Percentiles rank a stretch among this genome's conserved stretches.
phyloP scores from a whole-genome alignment of 2,888 invertebrate genomes.

The Hirtodrosophila duncani region DNA sequence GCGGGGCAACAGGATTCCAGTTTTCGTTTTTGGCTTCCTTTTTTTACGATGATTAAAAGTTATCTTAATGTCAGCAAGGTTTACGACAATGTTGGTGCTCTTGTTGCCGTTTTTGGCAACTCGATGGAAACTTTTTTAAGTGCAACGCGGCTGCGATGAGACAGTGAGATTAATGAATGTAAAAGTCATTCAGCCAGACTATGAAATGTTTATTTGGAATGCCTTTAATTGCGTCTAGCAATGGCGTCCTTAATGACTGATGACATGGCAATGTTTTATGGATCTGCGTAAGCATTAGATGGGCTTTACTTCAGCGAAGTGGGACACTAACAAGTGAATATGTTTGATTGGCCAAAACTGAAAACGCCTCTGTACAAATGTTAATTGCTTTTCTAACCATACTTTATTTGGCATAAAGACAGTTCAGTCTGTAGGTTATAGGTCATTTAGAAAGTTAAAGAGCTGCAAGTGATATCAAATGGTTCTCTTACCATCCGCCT shows the following conservation, averaged over 20 bases:
- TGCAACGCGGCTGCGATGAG: neutral
- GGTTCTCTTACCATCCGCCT: no score
- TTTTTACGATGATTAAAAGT: conserved; percentile 70
- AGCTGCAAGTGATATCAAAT: no score
- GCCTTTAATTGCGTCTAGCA: conserved; percentile 67
- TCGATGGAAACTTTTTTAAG: neutral
- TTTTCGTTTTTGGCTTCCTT: conserved; percentile 26
- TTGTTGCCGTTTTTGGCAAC: conserved; percentile 30
- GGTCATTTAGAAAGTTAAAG: no score
- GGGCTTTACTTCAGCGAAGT: no score
- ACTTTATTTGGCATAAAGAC: no score
- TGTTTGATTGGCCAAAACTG: no score
- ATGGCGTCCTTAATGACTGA: conserved; percentile 60
- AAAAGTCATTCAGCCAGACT: conserved; percentile 41
- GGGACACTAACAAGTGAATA: no score
- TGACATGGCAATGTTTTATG: conserved; percentile 43
- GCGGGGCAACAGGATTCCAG: conserved; percentile 13
- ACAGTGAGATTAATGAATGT: conserved; percentile 16
- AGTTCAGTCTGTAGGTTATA: no score
- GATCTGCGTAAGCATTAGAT: conserved; percentile 10
- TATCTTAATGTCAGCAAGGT: conserved; percentile 65
- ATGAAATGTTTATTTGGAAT: conserved; percentile 60
- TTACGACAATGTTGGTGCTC: conserved; percentile 61
- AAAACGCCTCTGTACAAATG: no score
- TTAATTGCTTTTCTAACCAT: no score